phyloP scores from a whole-genome alignment of 2,113 vertebrate genomes.

The Myrmophylax atrothorax region DNA sequence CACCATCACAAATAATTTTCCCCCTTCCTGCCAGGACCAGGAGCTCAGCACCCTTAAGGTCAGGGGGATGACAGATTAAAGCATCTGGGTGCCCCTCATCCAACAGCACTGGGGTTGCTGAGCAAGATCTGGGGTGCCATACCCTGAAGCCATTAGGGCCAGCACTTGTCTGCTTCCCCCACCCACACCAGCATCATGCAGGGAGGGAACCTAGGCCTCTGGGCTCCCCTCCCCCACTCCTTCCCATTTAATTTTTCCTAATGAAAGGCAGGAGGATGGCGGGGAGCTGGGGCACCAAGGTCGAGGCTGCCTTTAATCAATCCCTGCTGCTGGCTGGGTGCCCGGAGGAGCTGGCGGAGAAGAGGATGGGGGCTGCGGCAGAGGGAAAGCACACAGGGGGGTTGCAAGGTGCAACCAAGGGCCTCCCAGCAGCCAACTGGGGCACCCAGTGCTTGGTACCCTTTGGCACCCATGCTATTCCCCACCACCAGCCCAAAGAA shows the following conservation, averaged over 20 bases:
- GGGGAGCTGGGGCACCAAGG: slow-evolving; percentile 59
- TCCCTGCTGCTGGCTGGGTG: slow-evolving; percentile 44
- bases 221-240: slow-evolving; percentile 17
- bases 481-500: background rate
- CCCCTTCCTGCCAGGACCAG: background rate
- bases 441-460: background rate
- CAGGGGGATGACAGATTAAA: background rate
- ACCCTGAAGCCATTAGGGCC: background rate
- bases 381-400: background rate
- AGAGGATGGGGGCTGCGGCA: background rate
- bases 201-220: background rate
- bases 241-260: slow-evolving; percentile 68
- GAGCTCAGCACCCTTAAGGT: background rate
- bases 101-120: background rate
- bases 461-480: background rate
- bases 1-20: background rate
- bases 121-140: background rate
- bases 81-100: background rate
- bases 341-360: slow-evolving; percentile 5
- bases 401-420: background rate
- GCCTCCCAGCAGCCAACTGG: background rate
- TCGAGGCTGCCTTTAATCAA: slow-evolving; percentile 70
- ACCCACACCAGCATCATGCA: background rate
- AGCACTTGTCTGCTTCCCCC: background rate
- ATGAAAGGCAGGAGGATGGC: slow-evolving; percentile 66